Percentiles rank a stretch among this genome's conserved stretches.
phyloP scores from a whole-genome alignment of 2,888 invertebrate species.

The Neocrepidodera transversa region DNA sequence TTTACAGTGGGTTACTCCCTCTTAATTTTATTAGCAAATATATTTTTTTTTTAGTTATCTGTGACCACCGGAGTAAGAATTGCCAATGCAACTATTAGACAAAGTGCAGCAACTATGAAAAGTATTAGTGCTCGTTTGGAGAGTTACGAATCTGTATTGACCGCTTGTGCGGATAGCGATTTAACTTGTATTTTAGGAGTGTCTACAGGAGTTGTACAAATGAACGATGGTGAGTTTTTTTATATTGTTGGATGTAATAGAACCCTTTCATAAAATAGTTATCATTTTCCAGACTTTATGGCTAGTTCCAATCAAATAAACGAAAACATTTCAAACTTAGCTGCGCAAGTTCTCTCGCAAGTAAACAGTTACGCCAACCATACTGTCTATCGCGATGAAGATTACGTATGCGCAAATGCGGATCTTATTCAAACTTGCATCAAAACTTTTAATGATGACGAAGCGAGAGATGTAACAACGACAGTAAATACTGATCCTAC shows the following conservation, averaged over 20 bases:
- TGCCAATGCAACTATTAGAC: constrained; percentile 2
- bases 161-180: not conserved
- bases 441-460: not conserved
- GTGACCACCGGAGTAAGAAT: not conserved
- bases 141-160: not conserved
- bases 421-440: not conserved
- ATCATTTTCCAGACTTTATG: not conserved
- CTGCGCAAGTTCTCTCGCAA: not conserved
- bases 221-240: not conserved
- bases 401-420: not conserved
- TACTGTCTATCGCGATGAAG: not conserved
- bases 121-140: not conserved
- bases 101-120: not conserved
- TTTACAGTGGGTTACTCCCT: too few relatives aligned
- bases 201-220: not conserved
- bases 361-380: not conserved
- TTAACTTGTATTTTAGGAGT: constrained; percentile 5
- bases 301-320: not conserved
- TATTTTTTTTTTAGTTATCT: constrained; percentile 1
- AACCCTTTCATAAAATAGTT: too few relatives aligned
- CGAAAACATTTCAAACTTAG: not conserved
- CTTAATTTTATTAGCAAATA: too few relatives aligned
- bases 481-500: too few relatives aligned
- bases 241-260: too few relatives aligned
- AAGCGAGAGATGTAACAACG: not conserved